Base-by-base conservation (phyloP, 2,888 invertebrate genomes). In the Nephrotoma flavescens region DNA sequence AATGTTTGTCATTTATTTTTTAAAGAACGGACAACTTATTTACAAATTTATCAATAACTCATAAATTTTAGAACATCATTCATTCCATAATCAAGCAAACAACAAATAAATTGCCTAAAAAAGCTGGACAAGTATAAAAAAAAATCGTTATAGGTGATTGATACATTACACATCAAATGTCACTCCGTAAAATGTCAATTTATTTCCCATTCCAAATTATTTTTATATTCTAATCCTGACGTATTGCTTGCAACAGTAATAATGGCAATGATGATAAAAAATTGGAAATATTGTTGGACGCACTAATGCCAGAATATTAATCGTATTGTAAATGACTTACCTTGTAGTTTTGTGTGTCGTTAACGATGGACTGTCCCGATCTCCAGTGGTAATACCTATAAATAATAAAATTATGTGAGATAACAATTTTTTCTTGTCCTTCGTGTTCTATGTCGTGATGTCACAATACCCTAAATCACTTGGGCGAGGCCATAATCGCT, bases 261-360 rank as follows among this genome's bases (percentile, higher is more conserved):
- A 31, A 31, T 31, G 31, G 31, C 71, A 71, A 31, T 31, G 31
- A 31, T 31, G 31, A n/a, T n/a, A n/a, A 31, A 31, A 31, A 31
- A 31, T 31, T 31, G 71, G 0, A 31, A 71, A 71, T 31, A 31
- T 71, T 9, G 19, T 71, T 71, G 6, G 1, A 71, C 19, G n/a
- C n/a, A 71, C 31, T 12, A 12, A 47, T 47, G 12, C 12, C 44
- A n/a, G 47, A 12, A 12, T 52, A 31, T 31, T 3, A 31, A 31
- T 2, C 31, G 31, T 31, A 31, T 31, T 31, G 31, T 2, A 31
- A 31, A 9, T 31, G 1, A 31, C 71, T 88, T 89, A 96, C 95
- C 92, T 94, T 94, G 90, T 95, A 97, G 92, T 97, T 97, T 85
- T 94, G 93, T 42, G 96, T 95, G 88, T 95, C 94, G 89, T 96